A percentile compares a stretch with the other conserved stretches of the same genome.
Conservation (phyloP, 2,888 invertebrate species). For the Dryadula phaetusa region DNA sequence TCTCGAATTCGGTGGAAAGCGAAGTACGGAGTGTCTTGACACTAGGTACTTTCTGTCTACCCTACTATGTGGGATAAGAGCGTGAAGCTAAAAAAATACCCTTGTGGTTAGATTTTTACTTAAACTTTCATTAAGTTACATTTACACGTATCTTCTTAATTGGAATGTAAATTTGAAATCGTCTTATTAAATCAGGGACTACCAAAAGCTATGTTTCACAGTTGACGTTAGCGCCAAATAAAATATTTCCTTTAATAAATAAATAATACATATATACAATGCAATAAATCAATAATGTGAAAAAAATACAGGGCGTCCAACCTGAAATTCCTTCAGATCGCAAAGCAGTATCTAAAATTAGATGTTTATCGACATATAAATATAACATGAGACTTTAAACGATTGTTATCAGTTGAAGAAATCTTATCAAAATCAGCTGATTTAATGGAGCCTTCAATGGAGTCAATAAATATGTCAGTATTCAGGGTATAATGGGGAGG, state of each 20-base stretch:
- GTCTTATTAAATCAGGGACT: background rate
- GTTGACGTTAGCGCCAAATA: background rate
- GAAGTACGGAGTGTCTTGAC: no score
- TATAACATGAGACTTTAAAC: slow-evolving; percentile 45
- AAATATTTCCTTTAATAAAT: background rate
- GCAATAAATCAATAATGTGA: background rate
- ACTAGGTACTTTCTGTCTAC: no score
- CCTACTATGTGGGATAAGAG: no score
- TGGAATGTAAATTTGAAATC: no score
- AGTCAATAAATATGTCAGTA: slow-evolving; percentile 78
- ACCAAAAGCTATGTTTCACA: no score
- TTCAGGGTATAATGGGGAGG: slow-evolving; percentile 64
- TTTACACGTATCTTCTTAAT: no score
- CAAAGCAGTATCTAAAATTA: slow-evolving; percentile 25
- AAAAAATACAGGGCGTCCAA: slow-evolving; percentile 1
- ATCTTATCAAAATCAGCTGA: slow-evolving; percentile 70
- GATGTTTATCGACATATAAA: slow-evolving; percentile 45
- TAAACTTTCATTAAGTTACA: no score
- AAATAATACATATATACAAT: background rate
- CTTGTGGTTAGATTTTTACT: no score
- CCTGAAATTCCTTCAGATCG: slow-evolving; percentile 2
- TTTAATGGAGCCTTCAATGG: slow-evolving; percentile 57
- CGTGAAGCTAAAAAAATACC: no score
- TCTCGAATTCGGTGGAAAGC: no score
- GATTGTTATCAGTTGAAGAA: slow-evolving; percentile 54